These are phyloP conservation scores for Drosophila setifemur DNA, from an alignment of 1,140 invertebrate genomes.

Conservation along the genomic window DNA sequence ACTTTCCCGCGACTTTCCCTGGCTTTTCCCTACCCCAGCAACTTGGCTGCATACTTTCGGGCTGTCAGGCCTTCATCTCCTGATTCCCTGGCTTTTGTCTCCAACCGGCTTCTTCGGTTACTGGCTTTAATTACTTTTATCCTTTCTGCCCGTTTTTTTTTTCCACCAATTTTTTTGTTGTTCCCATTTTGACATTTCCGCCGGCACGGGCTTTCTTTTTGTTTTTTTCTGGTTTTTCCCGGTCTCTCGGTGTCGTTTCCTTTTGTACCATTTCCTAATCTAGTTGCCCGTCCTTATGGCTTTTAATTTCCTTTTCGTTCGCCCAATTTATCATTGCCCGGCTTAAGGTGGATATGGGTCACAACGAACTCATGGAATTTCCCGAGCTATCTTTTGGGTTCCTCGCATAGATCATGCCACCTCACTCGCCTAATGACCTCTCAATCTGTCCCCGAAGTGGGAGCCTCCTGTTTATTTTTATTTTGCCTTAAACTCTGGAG, in stretches of 20 bases:
- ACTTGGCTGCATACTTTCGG: constrained; percentile 45
- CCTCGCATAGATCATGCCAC: constrained; percentile 61
- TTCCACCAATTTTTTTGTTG: constrained; percentile 29
- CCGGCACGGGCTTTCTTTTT: constrained; percentile 29
- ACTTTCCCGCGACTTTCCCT: constrained; percentile 11
- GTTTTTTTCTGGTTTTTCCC: constrained; percentile 9
- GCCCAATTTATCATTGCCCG: constrained; percentile 68
- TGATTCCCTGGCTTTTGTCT: constrained; percentile 29
- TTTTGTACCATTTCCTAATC: constrained; percentile 39
- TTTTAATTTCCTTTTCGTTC: constrained; percentile 74
- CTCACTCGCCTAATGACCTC: constrained; percentile 69
- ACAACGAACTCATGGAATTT: constrained; percentile 7
- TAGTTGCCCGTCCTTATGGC: constrained; percentile 64
- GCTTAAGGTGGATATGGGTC: constrained; percentile 39
- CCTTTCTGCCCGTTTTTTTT: constrained; percentile 41
- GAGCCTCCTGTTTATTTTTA: not conserved
- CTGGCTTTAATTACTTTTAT: constrained; percentile 76
- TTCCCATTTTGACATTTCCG: constrained; percentile 55
- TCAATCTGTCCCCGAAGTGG: constrained; percentile 75
- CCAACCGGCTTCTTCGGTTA: constrained; percentile 17
- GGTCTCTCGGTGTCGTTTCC: constrained; percentile 15
- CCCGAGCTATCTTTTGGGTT: constrained; percentile 8
- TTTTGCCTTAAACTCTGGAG: not conserved
- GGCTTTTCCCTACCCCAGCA: not conserved
- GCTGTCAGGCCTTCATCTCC: constrained; percentile 34